These are phyloP conservation scores for Corythaixoides concolor DNA, from an alignment of 2,113 vertebrate species.

Conservation along the genomic window DNA sequence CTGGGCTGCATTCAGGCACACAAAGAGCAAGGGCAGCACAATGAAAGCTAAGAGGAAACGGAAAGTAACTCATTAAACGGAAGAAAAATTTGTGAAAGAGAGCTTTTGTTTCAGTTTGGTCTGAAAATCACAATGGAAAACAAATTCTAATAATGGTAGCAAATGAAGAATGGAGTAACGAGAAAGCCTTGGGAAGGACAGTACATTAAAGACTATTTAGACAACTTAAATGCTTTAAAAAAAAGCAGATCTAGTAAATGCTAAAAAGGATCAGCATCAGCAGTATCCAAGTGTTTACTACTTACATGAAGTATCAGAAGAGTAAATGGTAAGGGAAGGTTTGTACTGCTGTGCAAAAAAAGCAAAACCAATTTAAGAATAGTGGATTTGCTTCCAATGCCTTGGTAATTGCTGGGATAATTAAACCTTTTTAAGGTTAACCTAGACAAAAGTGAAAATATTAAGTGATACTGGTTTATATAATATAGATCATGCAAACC, in stretches of 20 bases:
- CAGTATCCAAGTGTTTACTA: background rate
- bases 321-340: background rate
- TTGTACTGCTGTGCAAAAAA: background rate
- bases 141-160: background rate
- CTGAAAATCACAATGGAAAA: background rate
- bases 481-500: background rate
- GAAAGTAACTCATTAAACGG: background rate
- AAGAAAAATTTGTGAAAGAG: background rate
- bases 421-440: background rate
- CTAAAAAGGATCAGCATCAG: background rate
- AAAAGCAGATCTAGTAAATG: background rate
- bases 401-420: background rate
- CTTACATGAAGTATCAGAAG: background rate
- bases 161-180: background rate
- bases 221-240: background rate
- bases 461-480: background rate
- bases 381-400: background rate
- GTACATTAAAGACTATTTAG: background rate
- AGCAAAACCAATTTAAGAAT: background rate
- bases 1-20: background rate
- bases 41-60: background rate
- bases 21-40: background rate
- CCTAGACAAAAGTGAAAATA: background rate
- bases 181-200: background rate
- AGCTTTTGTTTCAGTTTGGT: background rate